phyloP scores from a whole-genome alignment of 2,888 invertebrate species.

The Hartigia nigra region DNA sequence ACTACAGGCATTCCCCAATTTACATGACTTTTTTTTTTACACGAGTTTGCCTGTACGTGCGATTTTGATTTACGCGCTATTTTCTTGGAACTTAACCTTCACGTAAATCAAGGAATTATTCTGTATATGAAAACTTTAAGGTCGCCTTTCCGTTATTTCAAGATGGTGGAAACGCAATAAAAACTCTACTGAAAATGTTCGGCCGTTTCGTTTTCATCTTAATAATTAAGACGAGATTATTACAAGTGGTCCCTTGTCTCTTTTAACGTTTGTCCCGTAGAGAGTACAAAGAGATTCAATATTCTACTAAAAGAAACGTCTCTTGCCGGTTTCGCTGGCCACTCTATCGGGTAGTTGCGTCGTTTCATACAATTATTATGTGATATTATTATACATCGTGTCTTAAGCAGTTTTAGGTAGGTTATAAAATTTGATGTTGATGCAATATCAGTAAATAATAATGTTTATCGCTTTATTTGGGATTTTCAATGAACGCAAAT shows the following conservation, averaged over 20 bases:
- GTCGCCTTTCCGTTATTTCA: background rate
- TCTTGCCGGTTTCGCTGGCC: background rate
- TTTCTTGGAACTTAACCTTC: background rate
- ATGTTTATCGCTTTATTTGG: background rate
- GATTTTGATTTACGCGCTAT: background rate
- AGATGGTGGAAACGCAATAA: slow-evolving; percentile 1
- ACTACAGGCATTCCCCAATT: background rate
- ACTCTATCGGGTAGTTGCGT: background rate
- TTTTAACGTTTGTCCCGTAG: background rate
- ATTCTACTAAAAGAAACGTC: background rate
- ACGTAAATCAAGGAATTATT: background rate
- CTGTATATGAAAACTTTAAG: background rate
- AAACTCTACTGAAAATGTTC: background rate
- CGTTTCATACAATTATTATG: background rate
- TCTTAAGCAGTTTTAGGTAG: background rate
- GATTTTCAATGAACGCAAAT: background rate
- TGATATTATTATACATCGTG: background rate
- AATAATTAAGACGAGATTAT: slow-evolving; percentile 18
- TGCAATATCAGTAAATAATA: no score
- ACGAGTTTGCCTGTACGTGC: background rate
- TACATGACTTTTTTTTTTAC: background rate
- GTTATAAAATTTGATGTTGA: background rate
- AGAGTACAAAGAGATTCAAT: background rate
- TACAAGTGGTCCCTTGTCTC: slow-evolving; percentile 8
- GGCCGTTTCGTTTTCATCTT: background rate